Evolutionary conservation across 2,797 vertebrate species (phyloP), one percentile per base, ranked within the genome.

Genomic region (Aquila chrysaetos): DNA sequence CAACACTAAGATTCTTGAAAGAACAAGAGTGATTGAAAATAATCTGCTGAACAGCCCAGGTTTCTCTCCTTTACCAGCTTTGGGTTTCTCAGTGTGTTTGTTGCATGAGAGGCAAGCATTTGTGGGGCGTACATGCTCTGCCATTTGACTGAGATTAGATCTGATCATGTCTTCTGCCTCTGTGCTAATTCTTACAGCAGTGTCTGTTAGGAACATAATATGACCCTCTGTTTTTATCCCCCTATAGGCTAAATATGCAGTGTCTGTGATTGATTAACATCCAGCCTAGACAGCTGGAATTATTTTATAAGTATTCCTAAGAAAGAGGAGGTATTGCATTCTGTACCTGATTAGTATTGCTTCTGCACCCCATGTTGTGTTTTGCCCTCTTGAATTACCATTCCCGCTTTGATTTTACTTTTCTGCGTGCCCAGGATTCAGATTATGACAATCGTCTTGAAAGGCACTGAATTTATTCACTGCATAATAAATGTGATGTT

Each of bases 41-140:
- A 10, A 67, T n/a, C 54, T 77, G 31, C 80, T 85, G 24, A 51
- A 49, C 70, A 72, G 37, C 59, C 39, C 22, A 43, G 20, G 25
- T 54, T 81, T 72, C 27, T 89, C 27, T 30, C 49, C 68, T 54
- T 9, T 86, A 44, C 4, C 59, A 30, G 56, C 77, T 84, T 43
- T 61, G 61, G 19, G 41, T 67, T 72, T 63, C 64, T 78, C 33
- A 46, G 30, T 22, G 68, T 80, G 46, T 33, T 63, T 84, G 56
- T 33, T 63, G 20, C 28, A 14, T 33, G 61, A 72, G 65, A 59
- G 48, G 46, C 56, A 53, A 41, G 13, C 1, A 1, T 17, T 78
- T 57, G 49, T 16, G 13, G 61, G 23, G n/a, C 0, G 0, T 43
- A 48, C 0, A 0, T 14, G 1, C 17, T 78, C n/a, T 82, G 67